A percentile compares a stretch with the other conserved stretches of the same genome.
These are phyloP conservation scores for Drosophila neutralis DNA, from an alignment of 2,888 invertebrate genomes.

Conservation along the genomic window DNA sequence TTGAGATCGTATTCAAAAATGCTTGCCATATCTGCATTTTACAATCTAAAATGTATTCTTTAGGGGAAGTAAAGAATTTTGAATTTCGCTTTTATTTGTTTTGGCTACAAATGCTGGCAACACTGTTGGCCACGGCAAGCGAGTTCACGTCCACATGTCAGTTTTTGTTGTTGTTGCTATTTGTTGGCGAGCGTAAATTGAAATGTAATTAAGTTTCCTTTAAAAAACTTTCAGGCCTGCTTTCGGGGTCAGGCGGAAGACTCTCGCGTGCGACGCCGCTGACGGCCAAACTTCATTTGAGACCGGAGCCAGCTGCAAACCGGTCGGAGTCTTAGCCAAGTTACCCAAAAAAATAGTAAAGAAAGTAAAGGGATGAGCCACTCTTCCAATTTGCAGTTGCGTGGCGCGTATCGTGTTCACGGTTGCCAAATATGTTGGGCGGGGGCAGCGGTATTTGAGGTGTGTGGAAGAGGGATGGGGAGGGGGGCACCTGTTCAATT, in stretches of 20 bases:
- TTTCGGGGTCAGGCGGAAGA: conserved; percentile 33
- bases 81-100: not conserved
- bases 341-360: conserved; percentile 5
- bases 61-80: not conserved
- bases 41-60: not conserved
- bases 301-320: conserved; percentile 21
- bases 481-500: conserved; percentile 40
- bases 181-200: conserved; percentile 59
- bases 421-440: conserved; percentile 45
- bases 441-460: not conserved
- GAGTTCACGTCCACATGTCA: conserved; percentile 32
- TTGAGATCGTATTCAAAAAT: not conserved
- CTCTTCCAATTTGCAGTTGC: conserved; percentile 47
- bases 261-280: conserved; percentile 57
- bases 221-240: conserved; percentile 11
- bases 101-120: conserved; percentile 3
- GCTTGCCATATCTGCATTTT: not conserved
- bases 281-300: conserved; percentile 69
- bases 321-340: conserved; percentile 11
- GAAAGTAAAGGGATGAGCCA: conserved; percentile 17
- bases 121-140: conserved; percentile 13
- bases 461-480: not conserved
- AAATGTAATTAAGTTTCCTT: conserved; percentile 77
- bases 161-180: conserved; percentile 6
- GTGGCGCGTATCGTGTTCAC: conserved; percentile 71